These are phyloP conservation scores for Phorcus lineatus DNA, from an alignment of 2,888 invertebrate species.

Conservation along the genomic window DNA sequence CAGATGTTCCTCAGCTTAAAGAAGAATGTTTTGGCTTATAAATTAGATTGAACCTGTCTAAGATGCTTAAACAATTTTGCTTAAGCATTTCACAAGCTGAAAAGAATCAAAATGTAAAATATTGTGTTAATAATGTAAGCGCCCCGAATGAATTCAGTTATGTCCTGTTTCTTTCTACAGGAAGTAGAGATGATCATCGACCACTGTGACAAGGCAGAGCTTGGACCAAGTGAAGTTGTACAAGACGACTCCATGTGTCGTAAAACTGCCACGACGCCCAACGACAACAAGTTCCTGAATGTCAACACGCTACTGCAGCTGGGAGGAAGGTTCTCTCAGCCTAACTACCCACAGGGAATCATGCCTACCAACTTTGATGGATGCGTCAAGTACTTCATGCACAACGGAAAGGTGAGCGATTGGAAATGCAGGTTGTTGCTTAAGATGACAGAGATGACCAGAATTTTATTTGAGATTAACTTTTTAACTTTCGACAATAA, in stretches of 20 bases:
- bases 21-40: too few relatives aligned
- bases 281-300: conserved; percentile 96
- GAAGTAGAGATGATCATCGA: conserved; percentile 94
- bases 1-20: too few relatives aligned
- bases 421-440: too few relatives aligned
- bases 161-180: conserved; percentile 68
- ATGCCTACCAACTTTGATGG: conserved; percentile 89
- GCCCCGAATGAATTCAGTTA: too few relatives aligned
- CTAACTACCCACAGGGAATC: conserved; percentile 36
- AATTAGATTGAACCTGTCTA: too few relatives aligned
- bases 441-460: too few relatives aligned
- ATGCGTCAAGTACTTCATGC: conserved; percentile 95
- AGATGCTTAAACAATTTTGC: too few relatives aligned
- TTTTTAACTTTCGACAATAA: too few relatives aligned
- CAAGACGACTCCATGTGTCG: conserved; percentile 94
- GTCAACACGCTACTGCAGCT: conserved; percentile 96
- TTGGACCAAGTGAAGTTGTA: conserved; percentile 85
- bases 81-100: too few relatives aligned
- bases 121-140: too few relatives aligned
- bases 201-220: conserved; percentile 90
- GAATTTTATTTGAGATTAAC: too few relatives aligned
- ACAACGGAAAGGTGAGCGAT: conserved; percentile 84
- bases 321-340: conserved; percentile 80
- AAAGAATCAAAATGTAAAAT: too few relatives aligned
- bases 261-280: conserved; percentile 91